Conservation (phyloP, 2,797 vertebrate genomes). For the Etheostoma nigrum region DNA sequence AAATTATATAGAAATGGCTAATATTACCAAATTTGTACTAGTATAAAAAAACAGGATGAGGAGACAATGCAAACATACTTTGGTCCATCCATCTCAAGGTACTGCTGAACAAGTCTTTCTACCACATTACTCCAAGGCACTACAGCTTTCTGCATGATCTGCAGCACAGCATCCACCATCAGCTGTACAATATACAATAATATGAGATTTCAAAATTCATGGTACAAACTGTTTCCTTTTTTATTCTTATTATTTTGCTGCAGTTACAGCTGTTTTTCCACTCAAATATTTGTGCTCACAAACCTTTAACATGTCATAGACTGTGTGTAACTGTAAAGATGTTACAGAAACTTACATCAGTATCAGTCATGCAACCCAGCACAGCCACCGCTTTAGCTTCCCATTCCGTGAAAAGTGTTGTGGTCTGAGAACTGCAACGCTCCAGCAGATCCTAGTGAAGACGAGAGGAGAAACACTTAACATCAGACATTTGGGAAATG, state of each 20-base stretch:
- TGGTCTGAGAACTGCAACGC: constrained; percentile 89
- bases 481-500: neutral
- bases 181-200: constrained; percentile 80
- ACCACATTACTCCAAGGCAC: constrained; percentile 94
- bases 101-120: constrained; percentile 92
- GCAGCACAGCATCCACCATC: constrained; percentile 94
- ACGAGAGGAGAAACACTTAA: neutral
- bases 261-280: neutral
- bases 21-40: neutral
- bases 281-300: neutral
- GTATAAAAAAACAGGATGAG: neutral
- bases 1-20: neutral
- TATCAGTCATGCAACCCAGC: constrained; percentile 90
- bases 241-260: neutral
- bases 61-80: constrained; percentile 85
- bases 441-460: constrained; percentile 90
- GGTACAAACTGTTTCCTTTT: neutral
- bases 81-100: constrained; percentile 92
- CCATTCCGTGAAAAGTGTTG: constrained; percentile 94
- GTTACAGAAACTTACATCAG: constrained; percentile 87
- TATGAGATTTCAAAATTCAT: constrained; percentile 5
- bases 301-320: neutral
- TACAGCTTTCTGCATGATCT: constrained; percentile 94
- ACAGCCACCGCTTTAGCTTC: constrained; percentile 96
- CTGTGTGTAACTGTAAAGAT: neutral